Base-by-base conservation (phyloP, 2,888 invertebrate species). In the Metalampra italica region DNA sequence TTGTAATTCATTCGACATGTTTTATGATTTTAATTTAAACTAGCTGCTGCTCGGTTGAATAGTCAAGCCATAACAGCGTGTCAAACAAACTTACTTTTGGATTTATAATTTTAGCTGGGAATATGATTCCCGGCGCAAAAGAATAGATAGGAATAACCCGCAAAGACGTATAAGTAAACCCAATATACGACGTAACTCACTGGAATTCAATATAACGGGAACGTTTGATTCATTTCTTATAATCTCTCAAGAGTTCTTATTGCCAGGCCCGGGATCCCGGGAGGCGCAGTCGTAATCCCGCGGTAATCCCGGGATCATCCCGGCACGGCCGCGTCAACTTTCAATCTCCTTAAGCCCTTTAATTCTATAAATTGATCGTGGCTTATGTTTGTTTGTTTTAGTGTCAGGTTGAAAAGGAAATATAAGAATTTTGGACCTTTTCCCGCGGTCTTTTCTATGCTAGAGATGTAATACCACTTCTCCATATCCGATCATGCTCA, bases 181-280 rank as follows among this genome's bases (percentile, higher is more conserved):
- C 36, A 36, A 40, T 47, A 61, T 64, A 12, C 2, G 64, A 34
- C 37, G 22, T 45, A 37, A 22, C 43, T 50, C 50, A 49, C 60
- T 55, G 57, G 61, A 55, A 68, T 74, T 77, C 76, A 76, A 84
- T 82, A 82, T 75, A 36, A 74, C 64, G 64, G 54, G 63, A 64
- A 62, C 72, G 69, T 80, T 82, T 78, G 81, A 84, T 86, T 82
- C 78, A 78, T 79, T 80, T 75, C 81, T 75, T 75, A 72, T 78
- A 81, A 82, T 83, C 79, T 76, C 71, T 49, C 52, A 57, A 55
- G 67, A 78, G 74, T 74, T 79, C 74, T 75, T 78, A 75, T 75
- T 75, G 69, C 67, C 15, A 14, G 57, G 57, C 59, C 52, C 54
- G 56, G 53, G 56, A 37, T 3, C 32, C 51, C 53, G 53, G 52